Evolutionary conservation across 2,797 vertebrate species (phyloP), one percentile per base, ranked within the genome.

Genomic region (Hyperoplus immaculatus): DNA sequence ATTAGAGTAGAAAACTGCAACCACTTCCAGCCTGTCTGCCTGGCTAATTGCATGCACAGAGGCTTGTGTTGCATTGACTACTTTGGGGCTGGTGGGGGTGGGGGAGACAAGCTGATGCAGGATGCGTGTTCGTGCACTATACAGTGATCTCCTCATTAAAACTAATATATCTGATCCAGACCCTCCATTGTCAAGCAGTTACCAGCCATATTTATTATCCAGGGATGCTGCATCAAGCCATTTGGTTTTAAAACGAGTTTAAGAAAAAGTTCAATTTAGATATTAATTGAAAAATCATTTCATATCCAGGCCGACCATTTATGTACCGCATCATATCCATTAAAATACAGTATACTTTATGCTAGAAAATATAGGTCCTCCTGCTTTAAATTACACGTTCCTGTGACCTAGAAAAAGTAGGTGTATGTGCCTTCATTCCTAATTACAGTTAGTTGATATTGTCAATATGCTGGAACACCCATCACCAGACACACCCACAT

Each of bases 1-100:
- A 94, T 93, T 91, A 92, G 78, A 77, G 77, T 47, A 67, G 82
- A 87, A 91, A 93, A 92, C 81, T 83, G 88, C 79, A 83, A 80
- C 82, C 85, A 74, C 87, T 88, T 86, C 80, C 80, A 91, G 89
- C 55, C 86, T 75, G 88, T 84, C 88, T 89, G 82, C 42, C 64
- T 43, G 68, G 72, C 80, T 93, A 92, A 94, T 92, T 91, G 88
- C 90, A 90, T 79, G 81, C 82, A 86, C 72, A 78, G 84, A 86
- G 83, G 79, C 80, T 82, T 75, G 80, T 63, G 82, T 81, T 89
- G 84, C 78, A 85, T 81, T 90, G 92, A 92, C 82, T 90, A 81
- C 56, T 87, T 76, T 63, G 57, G 49, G 72, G 61, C 7, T 14
- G 69, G 56, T 18, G 21, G 29, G 43, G 64, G 46, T 64, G 53